These are phyloP conservation scores for Percopsis transmontana DNA, from an alignment of 2,113 vertebrate species.

Conservation along the genomic window DNA sequence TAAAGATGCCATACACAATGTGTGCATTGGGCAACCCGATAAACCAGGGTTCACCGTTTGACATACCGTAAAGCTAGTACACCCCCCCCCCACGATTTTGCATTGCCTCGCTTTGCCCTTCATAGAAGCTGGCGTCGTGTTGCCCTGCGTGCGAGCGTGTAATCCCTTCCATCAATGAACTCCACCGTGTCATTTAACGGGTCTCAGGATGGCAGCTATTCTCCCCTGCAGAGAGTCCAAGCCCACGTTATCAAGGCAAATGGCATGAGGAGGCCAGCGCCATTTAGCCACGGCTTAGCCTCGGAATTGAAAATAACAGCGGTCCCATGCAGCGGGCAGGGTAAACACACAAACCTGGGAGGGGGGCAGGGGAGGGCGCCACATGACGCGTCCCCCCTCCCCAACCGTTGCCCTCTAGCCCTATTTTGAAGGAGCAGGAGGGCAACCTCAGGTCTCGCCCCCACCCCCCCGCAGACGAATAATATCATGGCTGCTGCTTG, in stretches of 20 bases:
- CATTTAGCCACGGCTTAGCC: conserved; percentile 69
- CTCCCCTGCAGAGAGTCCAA: conserved; percentile 62
- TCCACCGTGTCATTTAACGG: conserved; percentile 73
- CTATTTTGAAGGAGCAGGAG: conserved; percentile 33
- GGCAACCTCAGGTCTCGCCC: background rate
- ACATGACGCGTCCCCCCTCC: conserved; percentile 38
- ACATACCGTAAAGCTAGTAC: conserved; percentile 39
- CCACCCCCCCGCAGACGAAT: conserved; percentile 36
- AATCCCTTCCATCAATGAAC: conserved; percentile 77
- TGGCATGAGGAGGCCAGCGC: conserved; percentile 64
- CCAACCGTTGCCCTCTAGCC: conserved; percentile 7
- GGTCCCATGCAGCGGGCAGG: conserved; percentile 63
- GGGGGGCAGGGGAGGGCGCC: conserved; percentile 50
- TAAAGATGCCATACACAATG: background rate
- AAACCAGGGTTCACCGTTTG: conserved; percentile 28
- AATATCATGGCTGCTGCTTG: conserved; percentile 62
- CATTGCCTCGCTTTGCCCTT: conserved; percentile 62
- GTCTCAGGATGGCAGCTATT: conserved; percentile 68
- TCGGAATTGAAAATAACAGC: conserved; percentile 75
- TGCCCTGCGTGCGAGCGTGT: conserved; percentile 54
- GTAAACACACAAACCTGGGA: conserved; percentile 67
- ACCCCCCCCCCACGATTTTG: conserved; percentile 40
- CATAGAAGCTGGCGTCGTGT: conserved; percentile 47
- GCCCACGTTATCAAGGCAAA: conserved; percentile 75
- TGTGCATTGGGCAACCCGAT: conserved; percentile 24